Percentiles rank a stretch among this genome's conserved stretches.
phyloP scores from a whole-genome alignment of 2,113 vertebrate species.

The Romanogobio albipinnatus region DNA sequence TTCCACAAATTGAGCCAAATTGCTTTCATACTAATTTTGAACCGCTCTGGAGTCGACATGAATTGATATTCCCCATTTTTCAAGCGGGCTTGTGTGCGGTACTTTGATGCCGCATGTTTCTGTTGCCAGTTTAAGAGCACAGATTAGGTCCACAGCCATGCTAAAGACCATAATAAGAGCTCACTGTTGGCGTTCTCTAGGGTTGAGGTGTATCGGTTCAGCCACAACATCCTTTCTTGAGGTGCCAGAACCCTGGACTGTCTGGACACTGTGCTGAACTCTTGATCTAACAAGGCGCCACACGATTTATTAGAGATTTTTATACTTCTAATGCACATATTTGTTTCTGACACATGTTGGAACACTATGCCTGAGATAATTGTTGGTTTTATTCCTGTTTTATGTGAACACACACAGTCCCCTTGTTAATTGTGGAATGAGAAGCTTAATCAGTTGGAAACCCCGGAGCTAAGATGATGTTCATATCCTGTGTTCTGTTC shows the following conservation, averaged over 20 bases:
- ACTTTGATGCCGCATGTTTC: background rate
- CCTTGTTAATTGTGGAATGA: conserved; percentile 31
- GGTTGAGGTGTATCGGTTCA: conserved; percentile 33
- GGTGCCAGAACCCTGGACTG: conserved; percentile 54
- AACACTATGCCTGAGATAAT: conserved; percentile 27
- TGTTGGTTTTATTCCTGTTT: conserved; percentile 54
- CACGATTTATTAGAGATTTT: conserved; percentile 61
- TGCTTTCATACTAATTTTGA: background rate
- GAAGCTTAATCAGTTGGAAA: conserved; percentile 8
- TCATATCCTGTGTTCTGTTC: background rate
- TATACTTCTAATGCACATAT: conserved; percentile 59
- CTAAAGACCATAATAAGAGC: conserved; percentile 51
- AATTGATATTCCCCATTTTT: background rate
- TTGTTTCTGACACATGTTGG: conserved; percentile 54
- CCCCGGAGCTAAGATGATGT: background rate
- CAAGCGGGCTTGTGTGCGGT: background rate
- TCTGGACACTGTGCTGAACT: conserved; percentile 51
- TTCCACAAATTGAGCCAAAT: background rate
- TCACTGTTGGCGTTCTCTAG: conserved; percentile 46
- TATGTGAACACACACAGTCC: conserved; percentile 43
- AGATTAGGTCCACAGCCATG: conserved; percentile 13
- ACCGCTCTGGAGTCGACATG: background rate
- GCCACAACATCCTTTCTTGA: conserved; percentile 34
- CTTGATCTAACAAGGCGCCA: conserved; percentile 63
- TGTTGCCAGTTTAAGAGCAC: conserved; percentile 1